A percentile compares a stretch with the other conserved stretches of the same genome.
Evolutionary conservation across 2,888 invertebrate species (phyloP).

Genomic region (Pyralis farinalis): DNA sequence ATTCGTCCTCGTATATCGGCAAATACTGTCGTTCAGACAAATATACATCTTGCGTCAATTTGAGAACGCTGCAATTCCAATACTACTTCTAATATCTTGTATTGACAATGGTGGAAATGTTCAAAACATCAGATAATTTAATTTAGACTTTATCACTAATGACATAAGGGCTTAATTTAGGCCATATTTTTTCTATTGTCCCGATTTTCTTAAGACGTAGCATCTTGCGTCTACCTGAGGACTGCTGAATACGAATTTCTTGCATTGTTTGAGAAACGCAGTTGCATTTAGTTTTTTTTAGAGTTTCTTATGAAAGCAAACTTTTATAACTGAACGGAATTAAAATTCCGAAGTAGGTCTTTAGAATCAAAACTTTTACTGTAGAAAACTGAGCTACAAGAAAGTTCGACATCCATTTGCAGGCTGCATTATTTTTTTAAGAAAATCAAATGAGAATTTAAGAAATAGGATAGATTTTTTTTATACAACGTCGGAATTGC

Average conservation of each 20-base stretch:
- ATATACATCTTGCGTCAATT: slow-evolving; percentile 15
- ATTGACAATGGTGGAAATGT: background rate
- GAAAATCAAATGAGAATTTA: too few species aligned
- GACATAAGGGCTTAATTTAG: slow-evolving; percentile 15
- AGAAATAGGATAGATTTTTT: too few species aligned
- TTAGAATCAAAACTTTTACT: background rate
- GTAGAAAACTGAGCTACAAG: background rate
- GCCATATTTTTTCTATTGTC: slow-evolving; percentile 28
- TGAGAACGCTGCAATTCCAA: slow-evolving; percentile 18
- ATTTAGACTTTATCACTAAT: slow-evolving; percentile 6
- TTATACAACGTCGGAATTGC: too few species aligned
- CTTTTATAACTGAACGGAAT: slow-evolving; percentile 13
- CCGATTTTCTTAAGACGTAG: slow-evolving; percentile 61
- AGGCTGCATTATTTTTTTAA: too few species aligned
- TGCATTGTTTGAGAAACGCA: slow-evolving; percentile 26
- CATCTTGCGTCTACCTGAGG: slow-evolving; percentile 73
- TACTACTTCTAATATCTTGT: background rate
- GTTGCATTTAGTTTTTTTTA: slow-evolving; percentile 38
- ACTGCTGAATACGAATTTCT: slow-evolving; percentile 31
- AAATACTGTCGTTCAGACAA: slow-evolving; percentile 23
- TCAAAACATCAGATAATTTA: background rate
- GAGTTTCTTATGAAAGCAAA: slow-evolving; percentile 20
- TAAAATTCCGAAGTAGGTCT: slow-evolving; percentile 8
- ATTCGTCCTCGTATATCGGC: slow-evolving; percentile 41
- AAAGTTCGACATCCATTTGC: background rate